Conservation (phyloP, 2,113 vertebrate genomes). For the Beaufortia kweichowensis region DNA sequence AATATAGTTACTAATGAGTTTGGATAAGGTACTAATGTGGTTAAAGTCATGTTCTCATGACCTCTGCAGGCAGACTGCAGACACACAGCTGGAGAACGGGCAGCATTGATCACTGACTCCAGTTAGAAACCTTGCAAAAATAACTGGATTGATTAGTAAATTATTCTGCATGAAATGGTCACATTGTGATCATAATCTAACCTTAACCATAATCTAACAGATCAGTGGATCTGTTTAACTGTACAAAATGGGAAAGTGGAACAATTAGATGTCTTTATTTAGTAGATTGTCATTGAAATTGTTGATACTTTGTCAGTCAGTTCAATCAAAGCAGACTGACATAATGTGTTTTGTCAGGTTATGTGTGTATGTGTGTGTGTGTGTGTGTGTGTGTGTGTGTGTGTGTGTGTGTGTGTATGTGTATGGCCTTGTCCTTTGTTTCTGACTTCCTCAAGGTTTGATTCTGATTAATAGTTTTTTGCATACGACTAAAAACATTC, state of each 20-base stretch:
- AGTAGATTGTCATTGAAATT: background rate
- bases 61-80: background rate
- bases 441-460: conserved; percentile 47
- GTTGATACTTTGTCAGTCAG: background rate
- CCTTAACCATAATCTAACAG: background rate
- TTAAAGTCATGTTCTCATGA: conserved; percentile 9
- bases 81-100: conserved; percentile 10
- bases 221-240: background rate
- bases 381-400: conserved; percentile 43
- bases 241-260: background rate
- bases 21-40: background rate
- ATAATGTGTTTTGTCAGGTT: conserved; percentile 6
- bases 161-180: background rate
- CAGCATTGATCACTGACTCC: background rate
- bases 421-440: conserved; percentile 42
- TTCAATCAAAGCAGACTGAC: conserved; percentile 4
- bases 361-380: conserved; percentile 4
- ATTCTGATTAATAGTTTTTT: conserved; percentile 29
- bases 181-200: background rate
- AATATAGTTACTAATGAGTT: background rate
- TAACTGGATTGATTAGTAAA: background rate
- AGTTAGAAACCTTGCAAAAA: background rate
- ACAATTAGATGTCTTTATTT: background rate
- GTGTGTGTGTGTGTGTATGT: conserved; percentile 12
- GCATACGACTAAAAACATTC: no score